Evolutionary conservation across 2,797 vertebrate species (phyloP).

Genomic region (Loris lydekkerianus): DNA sequence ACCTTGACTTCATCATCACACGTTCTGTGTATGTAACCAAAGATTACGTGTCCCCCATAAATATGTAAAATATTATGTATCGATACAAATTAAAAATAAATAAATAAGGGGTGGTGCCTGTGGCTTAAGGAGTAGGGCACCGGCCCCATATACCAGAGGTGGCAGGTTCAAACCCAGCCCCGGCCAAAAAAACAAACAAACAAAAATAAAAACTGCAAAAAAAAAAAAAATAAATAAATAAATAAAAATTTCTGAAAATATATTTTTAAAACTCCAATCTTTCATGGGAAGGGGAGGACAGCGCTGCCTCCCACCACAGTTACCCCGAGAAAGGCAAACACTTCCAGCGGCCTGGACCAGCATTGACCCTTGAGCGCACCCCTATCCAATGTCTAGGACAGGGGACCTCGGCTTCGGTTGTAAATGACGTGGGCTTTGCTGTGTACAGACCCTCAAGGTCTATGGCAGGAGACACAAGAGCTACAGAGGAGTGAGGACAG

Average conservation of each 20-base stretch:
- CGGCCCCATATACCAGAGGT: too few species aligned
- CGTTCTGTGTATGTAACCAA: neutral
- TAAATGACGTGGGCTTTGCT: neutral
- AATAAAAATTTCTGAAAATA: too few species aligned
- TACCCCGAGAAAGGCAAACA: neutral
- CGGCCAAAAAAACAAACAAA: too few species aligned
- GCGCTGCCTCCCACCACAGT: neutral
- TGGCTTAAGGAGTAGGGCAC: too few species aligned
- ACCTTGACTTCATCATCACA: too few species aligned
- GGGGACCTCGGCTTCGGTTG: neutral
- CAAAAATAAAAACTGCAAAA: too few species aligned
- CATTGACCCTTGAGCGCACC: fast-evolving
- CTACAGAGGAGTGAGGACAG: neutral
- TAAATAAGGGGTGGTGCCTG: neutral
- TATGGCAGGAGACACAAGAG: neutral
- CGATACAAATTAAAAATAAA: neutral
- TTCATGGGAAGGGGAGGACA: neutral
- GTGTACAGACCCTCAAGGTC: neutral
- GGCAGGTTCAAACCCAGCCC: too few species aligned
- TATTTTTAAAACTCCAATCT: neutral
- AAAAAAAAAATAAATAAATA: too few species aligned
- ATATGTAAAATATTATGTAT: neutral
- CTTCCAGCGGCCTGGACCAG: neutral
- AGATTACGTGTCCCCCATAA: neutral
- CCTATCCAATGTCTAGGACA: neutral